These are phyloP conservation scores for Rhegmatorhina hoffmannsi DNA, from an alignment of 2,113 vertebrate genomes.

Conservation along the genomic window DNA sequence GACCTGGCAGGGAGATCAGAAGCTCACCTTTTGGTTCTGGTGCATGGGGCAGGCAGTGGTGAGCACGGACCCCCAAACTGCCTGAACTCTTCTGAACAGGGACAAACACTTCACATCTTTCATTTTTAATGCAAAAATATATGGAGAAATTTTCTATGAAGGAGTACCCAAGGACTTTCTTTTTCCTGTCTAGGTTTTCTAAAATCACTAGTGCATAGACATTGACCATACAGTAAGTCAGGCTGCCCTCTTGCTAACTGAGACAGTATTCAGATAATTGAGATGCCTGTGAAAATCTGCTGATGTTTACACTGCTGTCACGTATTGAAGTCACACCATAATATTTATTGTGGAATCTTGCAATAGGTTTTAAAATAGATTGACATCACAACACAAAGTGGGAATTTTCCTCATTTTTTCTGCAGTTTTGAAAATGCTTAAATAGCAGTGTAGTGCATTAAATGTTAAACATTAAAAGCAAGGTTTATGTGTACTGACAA, in stretches of 20 bases:
- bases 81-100: background rate
- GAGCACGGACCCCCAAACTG: background rate
- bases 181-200: background rate
- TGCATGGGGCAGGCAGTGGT: background rate
- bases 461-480: constrained; percentile 19
- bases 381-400: background rate
- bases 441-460: background rate
- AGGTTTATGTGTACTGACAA: background rate
- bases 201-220: background rate
- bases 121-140: background rate
- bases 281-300: constrained; percentile 43
- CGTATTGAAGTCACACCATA: background rate
- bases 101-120: background rate
- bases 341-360: constrained; percentile 11
- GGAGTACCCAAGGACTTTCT: background rate
- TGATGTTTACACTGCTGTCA: constrained; percentile 58
- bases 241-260: constrained; percentile 35
- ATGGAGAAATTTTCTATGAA: background rate
- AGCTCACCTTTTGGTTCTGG: background rate
- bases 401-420: constrained; percentile 7
- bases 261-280: constrained; percentile 14
- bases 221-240: background rate
- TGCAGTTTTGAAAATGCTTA: background rate
- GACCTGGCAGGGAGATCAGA: background rate
- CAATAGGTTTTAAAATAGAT: constrained; percentile 24